Base-by-base conservation (phyloP, 2,888 invertebrate species). In the Polydrusus cervinus region DNA sequence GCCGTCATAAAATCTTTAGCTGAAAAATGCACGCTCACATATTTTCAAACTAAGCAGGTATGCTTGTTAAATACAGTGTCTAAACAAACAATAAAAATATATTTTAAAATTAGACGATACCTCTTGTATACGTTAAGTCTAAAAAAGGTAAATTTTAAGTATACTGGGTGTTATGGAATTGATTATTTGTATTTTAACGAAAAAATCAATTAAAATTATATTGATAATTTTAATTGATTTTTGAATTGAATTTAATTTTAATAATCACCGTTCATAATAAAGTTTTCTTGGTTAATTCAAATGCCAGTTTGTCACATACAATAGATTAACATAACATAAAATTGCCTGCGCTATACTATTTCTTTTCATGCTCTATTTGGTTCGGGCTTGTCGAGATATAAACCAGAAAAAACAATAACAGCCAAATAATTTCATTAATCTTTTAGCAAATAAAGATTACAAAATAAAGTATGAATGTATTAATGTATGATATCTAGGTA, bases 291-390 rank as follows among this genome's bases (percentile, higher is more conserved):
- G 70, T 65, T 70, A 43, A 70, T 25, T 25, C 5, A 74, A 60
- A 74, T 68, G 55, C 55, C 51, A 51, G 11, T 13, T 66, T 51
- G 68, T 74, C 70, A 51, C 62, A 68, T 30, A 53, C 20, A 13
- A 34, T 25, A 55, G 14, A 34, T 55, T 55, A 55, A 13, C 61
- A 61, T 49, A 73, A 60, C 38, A 43, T 62, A 69, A 73, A 68
- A 68, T 73, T 73, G 38, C 61, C 30, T 49, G 51, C 53, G 18
- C 57, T 34, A 47, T 62, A 69, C 69, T 74, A 74, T 60, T 62
- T 69, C 74, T 69, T 62, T 68, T 69, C 74, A 74, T 65, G 74
- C 74, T 74, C 74, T 74, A 61, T 55, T 74, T 74, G 69, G 38
- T 62, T 55, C 30, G 20, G 34, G 43, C 67, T 43, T 65, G 66